Evolutionary conservation across 2,888 invertebrate species (phyloP), one percentile per base, ranked within the genome.

Genomic region (Agonopterix alstromeriana): DNA sequence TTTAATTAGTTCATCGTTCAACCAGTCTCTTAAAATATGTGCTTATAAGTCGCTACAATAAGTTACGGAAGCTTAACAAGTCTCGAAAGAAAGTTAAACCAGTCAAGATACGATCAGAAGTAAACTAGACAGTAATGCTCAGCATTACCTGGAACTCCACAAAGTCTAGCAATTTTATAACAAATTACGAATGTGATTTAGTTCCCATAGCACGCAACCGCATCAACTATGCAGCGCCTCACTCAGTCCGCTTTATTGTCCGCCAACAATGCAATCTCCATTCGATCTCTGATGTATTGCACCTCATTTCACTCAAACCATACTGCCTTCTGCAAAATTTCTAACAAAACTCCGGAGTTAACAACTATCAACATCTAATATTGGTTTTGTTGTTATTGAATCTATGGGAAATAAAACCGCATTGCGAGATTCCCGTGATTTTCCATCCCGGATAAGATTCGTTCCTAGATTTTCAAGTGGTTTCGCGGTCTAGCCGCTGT

Each of bases 371-470:
- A 73, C 69, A 67, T 72, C 71, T 70, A 78, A 83, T 82, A 86
- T 87, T 86, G 81, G 82, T 83, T 86, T 86, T 82, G 76, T 65
- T 65, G 77, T 83, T 70, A 67, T 62, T 66, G 65, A 67, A 70
- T 72, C 77, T 80, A 81, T 82, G 82, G 74, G 79, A 83, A 82
- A 70, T 45, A 68, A 74, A 83, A 85, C 85, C 85, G 67, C 85
- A 82, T 60, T 52, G 63, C 54, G 52, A 75, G 82, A 83, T 85
- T 81, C 82, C 76, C 73, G 67, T 72, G 86, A 82, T 84, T 80
- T 77, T 71, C 73, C 65, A 67, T 68, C 66, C 64, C 61, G 79
- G 84, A 86, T 87, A 79, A 85, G 85, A 83, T 84, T 61, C 61
- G 67, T 66, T 73, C 69, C 63, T 75, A 81, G 82, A 85, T 86